Conservation (phyloP, 2,888 invertebrate species). For the Leistus spinibarbis region DNA sequence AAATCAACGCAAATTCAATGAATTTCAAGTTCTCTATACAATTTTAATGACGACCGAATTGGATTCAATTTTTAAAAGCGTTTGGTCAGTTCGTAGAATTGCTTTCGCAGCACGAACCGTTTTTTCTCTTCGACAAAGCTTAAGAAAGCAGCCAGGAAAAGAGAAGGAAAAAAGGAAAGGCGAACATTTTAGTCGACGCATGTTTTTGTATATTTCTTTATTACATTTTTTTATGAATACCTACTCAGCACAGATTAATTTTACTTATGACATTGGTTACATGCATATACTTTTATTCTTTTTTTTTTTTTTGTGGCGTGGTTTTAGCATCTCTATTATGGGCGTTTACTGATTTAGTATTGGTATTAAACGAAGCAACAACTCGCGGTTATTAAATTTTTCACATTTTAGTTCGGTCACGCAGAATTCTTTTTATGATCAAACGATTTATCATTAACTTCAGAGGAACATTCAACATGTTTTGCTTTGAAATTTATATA, state of each 20-base stretch:
- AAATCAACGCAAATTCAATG: background rate
- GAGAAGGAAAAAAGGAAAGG: background rate
- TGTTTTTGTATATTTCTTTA: background rate
- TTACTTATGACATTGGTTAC: background rate
- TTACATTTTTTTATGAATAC: background rate
- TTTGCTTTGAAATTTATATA: background rate
- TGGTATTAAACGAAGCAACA: background rate
- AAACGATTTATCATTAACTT: no score
- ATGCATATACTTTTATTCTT: background rate
- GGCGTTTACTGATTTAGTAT: background rate
- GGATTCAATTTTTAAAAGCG: background rate
- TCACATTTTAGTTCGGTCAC: background rate
- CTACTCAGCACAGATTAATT: background rate
- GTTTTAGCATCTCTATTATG: background rate
- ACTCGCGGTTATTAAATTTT: conserved; percentile 1
- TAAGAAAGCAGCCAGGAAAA: background rate
- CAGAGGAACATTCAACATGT: no score
- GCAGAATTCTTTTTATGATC: background rate
- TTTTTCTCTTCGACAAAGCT: no score
- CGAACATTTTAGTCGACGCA: background rate
- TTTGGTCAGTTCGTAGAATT: background rate
- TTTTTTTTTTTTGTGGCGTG: background rate
- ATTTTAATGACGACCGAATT: background rate
- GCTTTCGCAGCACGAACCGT: background rate
- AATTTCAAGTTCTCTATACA: background rate